These are phyloP conservation scores for Atta cephalotes DNA, from an alignment of 1,140 invertebrate species.

Conservation along the genomic window DNA sequence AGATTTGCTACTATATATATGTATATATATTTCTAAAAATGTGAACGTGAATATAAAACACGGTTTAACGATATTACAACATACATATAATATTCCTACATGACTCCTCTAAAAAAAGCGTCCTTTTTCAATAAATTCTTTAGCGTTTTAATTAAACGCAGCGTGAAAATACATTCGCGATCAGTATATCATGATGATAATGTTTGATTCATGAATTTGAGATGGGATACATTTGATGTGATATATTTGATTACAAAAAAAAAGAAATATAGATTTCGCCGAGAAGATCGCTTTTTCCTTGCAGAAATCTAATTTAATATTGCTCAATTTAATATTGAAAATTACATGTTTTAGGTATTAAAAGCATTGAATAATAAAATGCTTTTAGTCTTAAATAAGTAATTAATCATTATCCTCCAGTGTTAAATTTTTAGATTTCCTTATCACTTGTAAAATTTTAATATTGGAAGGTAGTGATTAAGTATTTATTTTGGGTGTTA, in stretches of 20 bases:
- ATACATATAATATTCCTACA: conserved; percentile 30
- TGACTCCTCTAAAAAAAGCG: conserved; percentile 9
- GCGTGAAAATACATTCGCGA: background rate
- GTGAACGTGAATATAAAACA: conserved; percentile 40
- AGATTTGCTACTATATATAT: conserved; percentile 26
- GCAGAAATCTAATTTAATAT: background rate
- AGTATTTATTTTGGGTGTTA: no score
- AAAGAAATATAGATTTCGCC: background rate
- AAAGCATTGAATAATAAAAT: no score
- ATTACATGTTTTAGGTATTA: no score
- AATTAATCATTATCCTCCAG: no score
- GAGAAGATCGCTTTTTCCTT: background rate
- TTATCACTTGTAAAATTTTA: no score
- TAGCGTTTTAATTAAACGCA: background rate
- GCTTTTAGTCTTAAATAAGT: no score
- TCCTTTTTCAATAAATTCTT: background rate
- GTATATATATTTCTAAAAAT: conserved; percentile 24
- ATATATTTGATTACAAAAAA: background rate
- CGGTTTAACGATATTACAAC: conserved; percentile 31
- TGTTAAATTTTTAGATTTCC: no score
- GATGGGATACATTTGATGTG: background rate
- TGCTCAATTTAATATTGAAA: no score
- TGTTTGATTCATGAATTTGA: background rate
- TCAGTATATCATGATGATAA: background rate
- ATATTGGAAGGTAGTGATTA: no score